Base-by-base conservation (phyloP, 1,140 invertebrate species). In the Sogatella furcifera region DNA sequence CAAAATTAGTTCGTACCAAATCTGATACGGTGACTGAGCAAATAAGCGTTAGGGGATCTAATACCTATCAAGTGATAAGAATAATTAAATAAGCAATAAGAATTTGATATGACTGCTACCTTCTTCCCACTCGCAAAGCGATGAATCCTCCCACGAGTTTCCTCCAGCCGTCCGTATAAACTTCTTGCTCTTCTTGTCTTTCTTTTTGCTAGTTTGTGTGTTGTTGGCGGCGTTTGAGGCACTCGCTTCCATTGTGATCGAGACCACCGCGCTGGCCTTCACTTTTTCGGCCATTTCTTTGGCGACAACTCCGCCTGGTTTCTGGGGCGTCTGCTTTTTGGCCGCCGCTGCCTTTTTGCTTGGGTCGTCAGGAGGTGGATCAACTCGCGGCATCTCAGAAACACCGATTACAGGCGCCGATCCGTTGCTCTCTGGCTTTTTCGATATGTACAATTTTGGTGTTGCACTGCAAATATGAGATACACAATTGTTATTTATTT, bases 81-180 rank as follows among this genome's bases (percentile, higher is more conserved):
- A n/a, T n/a, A n/a, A n/a, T n/a, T n/a, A n/a, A n/a, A n/a, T n/a
- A n/a, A n/a, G n/a, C n/a, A n/a, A n/a, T n/a, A n/a, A n/a, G n/a
- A n/a, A n/a, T n/a, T n/a, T n/a, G n/a, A n/a, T n/a, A n/a, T n/a
- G n/a, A n/a, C n/a, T n/a, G n/a, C n/a, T 69, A 85, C 84, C 84
- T 70, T 90, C 85, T 56, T 92, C 88, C 95, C 95, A 98, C 69
- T 98, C 95, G 13, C 83, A 70, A 21, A 98, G 73, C 0, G 91
- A 91, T 42, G 80, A 78, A 78, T 97, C 96, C 74, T 98, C 95
- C 96, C 96, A 98, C 1, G 86, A 84, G 66, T 88, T 84, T 3
- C 94, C 94, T 41, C 95, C 96, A 6, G 95, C 95, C 65, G 86
- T 90, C 49, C 95, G 77, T 38, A 97, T 81, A 42, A 91, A 80